A percentile compares a stretch with the other conserved stretches of the same genome.
phyloP scores from a whole-genome alignment of 2,113 vertebrate species.

The Anoura caudifer region DNA sequence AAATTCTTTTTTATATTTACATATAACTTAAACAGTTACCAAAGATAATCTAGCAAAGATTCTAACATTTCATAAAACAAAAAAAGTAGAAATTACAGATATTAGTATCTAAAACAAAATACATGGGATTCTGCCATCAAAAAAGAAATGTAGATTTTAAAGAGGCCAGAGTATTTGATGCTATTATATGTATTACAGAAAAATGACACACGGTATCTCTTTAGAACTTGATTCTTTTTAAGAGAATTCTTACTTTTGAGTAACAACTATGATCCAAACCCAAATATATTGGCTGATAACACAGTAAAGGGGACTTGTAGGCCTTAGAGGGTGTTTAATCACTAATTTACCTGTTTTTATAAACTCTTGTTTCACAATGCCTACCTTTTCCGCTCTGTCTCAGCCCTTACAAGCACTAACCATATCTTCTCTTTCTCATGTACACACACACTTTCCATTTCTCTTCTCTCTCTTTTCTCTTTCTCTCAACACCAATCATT shows the following conservation, averaged over 20 bases:
- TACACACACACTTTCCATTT: not conserved
- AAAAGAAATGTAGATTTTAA: constrained; percentile 2
- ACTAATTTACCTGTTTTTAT: not conserved
- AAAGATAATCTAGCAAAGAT: not conserved
- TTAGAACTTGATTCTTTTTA: not conserved
- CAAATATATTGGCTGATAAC: not conserved
- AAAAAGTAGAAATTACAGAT: constrained; percentile 16
- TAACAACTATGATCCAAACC: constrained; percentile 4
- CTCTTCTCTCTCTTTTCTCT: not conserved
- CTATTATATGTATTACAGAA: not conserved
- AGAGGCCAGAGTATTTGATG: not conserved
- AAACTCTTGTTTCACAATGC: not conserved
- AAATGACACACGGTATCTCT: not conserved
- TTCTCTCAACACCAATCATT: not conserved
- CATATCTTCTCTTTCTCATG: not conserved
- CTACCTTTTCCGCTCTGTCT: not conserved
- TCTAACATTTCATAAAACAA: not conserved
- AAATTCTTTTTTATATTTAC: constrained; percentile 13
- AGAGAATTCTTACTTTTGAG: constrained; percentile 28
- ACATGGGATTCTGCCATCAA: not conserved
- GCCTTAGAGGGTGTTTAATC: not conserved
- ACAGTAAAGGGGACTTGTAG: not conserved
- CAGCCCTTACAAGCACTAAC: not conserved
- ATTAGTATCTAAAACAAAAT: constrained; percentile 16
- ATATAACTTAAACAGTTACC: not conserved